A percentile compares a stretch with the other conserved stretches of the same genome.
These are phyloP conservation scores for Triplophysa bombifrons DNA, from an alignment of 2,797 vertebrate species.

Conservation along the genomic window DNA sequence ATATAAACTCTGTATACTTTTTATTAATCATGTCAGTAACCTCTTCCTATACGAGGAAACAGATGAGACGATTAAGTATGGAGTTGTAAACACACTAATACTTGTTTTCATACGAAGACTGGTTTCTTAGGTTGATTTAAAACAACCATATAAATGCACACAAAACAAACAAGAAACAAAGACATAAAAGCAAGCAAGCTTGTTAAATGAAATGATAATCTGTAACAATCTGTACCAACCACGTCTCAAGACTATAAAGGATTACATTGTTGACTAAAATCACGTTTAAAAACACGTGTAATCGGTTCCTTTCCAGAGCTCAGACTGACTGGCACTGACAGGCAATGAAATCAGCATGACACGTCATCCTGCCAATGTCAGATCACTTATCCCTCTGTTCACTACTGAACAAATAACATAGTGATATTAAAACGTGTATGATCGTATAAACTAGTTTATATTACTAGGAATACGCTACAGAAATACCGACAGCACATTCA, in stretches of 20 bases:
- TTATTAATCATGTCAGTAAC: constrained; percentile 90
- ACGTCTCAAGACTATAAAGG: neutral
- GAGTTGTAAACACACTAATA: neutral
- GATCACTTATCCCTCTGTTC: neutral
- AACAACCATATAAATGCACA: too few relatives aligned
- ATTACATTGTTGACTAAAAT: neutral
- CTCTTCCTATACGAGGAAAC: constrained; percentile 74
- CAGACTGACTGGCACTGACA: constrained; percentile 23
- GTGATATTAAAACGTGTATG: neutral
- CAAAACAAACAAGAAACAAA: neutral
- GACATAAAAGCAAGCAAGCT: neutral
- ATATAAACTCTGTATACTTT: constrained; percentile 88
- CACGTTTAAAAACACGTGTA: neutral
- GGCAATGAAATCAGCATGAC: constrained; percentile 24
- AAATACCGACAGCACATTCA: neutral
- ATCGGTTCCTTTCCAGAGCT: neutral
- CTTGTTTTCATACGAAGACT: neutral
- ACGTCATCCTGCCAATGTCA: constrained; percentile 24
- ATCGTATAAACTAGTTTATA: neutral
- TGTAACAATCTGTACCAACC: neutral
- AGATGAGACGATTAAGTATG: neutral
- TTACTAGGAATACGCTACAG: neutral
- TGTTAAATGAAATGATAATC: neutral
- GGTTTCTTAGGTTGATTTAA: too few relatives aligned
- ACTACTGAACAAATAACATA: neutral